A percentile compares a stretch with the other conserved stretches of the same genome.
These are phyloP conservation scores for Amblyopsis hoosieri DNA, from an alignment of 2,797 vertebrate species.

Conservation along the genomic window DNA sequence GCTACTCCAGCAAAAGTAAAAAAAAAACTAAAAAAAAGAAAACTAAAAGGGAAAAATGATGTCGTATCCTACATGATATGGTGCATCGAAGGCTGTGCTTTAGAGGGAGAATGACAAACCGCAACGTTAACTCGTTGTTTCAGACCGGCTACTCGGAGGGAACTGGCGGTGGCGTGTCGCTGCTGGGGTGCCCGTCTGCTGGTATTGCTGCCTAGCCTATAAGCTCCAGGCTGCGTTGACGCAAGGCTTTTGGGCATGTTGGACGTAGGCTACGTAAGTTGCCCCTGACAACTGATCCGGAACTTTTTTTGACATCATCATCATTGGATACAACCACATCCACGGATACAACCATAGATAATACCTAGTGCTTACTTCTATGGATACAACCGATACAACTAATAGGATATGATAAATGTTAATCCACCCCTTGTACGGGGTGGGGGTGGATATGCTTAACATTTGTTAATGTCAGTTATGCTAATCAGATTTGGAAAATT, in stretches of 20 bases:
- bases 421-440: no score
- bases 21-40: slow-evolving; percentile 41
- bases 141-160: slow-evolving; percentile 34
- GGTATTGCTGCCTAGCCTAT: slow-evolving; percentile 37
- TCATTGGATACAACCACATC: no score
- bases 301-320: background rate
- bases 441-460: no score
- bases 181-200: slow-evolving; percentile 54
- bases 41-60: slow-evolving; percentile 44
- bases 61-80: slow-evolving; percentile 68
- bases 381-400: no score
- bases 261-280: slow-evolving; percentile 64
- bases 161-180: slow-evolving; percentile 65
- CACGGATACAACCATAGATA: no score
- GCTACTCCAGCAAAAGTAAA: slow-evolving; percentile 40
- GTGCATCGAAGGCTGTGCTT: slow-evolving; percentile 37
- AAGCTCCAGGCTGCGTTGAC: slow-evolving; percentile 58
- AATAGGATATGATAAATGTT: no score
- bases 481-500: no score
- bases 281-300: slow-evolving; percentile 52
- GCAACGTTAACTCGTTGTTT: slow-evolving; percentile 20
- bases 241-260: slow-evolving; percentile 52
- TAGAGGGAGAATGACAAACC: slow-evolving; percentile 15
- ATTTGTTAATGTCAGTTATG: no score
- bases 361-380: no score